Conservation (phyloP, 1,140 invertebrate species). For the Trinorchestia longiramus region DNA sequence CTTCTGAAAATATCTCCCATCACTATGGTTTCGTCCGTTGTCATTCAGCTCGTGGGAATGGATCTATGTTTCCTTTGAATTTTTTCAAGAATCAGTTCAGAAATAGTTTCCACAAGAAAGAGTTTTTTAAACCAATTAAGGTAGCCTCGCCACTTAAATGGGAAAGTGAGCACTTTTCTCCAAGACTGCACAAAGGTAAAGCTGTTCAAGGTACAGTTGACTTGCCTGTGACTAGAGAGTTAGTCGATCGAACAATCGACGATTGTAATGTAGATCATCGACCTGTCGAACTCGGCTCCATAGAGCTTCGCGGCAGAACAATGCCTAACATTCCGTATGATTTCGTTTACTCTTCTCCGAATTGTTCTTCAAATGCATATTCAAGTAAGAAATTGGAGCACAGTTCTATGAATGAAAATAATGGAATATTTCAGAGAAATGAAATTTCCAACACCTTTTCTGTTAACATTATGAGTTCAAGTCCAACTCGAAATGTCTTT, state of each 20-base stretch:
- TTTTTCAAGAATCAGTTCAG: not conserved
- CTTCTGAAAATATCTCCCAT: not conserved
- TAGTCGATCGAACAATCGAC: conserved; percentile 47
- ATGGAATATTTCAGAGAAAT: not conserved
- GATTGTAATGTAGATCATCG: not conserved
- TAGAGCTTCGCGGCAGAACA: not conserved
- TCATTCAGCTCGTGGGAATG: not conserved
- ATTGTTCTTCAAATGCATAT: not conserved
- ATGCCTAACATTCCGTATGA: not conserved
- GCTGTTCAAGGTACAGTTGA: not conserved
- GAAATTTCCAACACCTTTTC: not conserved
- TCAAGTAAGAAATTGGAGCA: not conserved
- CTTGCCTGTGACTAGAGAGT: not conserved
- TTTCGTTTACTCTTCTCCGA: not conserved
- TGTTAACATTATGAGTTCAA: not conserved
- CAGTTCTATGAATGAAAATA: not conserved
- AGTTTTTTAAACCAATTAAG: not conserved
- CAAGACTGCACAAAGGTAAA: not conserved
- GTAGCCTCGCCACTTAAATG: not conserved
- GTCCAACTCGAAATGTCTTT: not conserved
- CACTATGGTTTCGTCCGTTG: not conserved
- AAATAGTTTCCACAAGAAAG: not conserved
- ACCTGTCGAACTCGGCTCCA: not conserved
- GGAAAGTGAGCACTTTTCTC: not conserved
- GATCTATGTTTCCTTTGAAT: not conserved